Evolutionary conservation across 2,113 vertebrate species (phyloP).

Genomic region (Pterophyllum scalare): DNA sequence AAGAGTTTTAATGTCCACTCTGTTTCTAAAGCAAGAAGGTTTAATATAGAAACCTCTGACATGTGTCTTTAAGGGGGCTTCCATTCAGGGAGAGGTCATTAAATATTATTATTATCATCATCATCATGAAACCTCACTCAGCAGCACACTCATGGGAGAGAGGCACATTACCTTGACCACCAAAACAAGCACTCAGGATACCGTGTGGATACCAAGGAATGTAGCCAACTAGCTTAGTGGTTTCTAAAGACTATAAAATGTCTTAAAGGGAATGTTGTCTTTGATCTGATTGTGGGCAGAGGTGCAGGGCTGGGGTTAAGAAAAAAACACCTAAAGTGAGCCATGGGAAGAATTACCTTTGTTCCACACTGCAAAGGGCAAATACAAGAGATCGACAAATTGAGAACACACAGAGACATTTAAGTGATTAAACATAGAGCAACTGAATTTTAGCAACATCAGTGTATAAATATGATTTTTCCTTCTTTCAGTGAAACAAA

Average conservation of each 20-base stretch:
- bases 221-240: slow-evolving; percentile 75
- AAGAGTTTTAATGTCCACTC: slow-evolving; percentile 6
- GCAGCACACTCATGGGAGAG: slow-evolving; percentile 52
- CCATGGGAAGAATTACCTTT: slow-evolving; percentile 75
- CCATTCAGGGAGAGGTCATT: slow-evolving; percentile 71
- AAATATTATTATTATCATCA: slow-evolving; percentile 53
- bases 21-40: slow-evolving; percentile 25
- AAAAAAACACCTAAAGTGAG: slow-evolving; percentile 23
- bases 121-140: slow-evolving; percentile 40
- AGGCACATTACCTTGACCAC: slow-evolving; percentile 73
- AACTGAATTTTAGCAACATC: slow-evolving; percentile 20
- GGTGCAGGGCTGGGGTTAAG: slow-evolving; percentile 21
- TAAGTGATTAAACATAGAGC: slow-evolving; percentile 45
- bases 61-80: slow-evolving; percentile 79
- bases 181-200: slow-evolving; percentile 78
- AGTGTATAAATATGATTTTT: background rate
- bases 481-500: background rate
- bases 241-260: slow-evolving; percentile 1
- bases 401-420: slow-evolving; percentile 63
- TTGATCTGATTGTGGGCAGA: slow-evolving; percentile 2
- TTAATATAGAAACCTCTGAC: slow-evolving; percentile 80
- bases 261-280: slow-evolving; percentile 12
- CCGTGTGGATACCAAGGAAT: slow-evolving; percentile 78
- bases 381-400: slow-evolving; percentile 68
- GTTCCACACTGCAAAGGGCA: slow-evolving; percentile 69